Conservation (phyloP, 2,113 vertebrate genomes). For the Xenopus borealis region DNA sequence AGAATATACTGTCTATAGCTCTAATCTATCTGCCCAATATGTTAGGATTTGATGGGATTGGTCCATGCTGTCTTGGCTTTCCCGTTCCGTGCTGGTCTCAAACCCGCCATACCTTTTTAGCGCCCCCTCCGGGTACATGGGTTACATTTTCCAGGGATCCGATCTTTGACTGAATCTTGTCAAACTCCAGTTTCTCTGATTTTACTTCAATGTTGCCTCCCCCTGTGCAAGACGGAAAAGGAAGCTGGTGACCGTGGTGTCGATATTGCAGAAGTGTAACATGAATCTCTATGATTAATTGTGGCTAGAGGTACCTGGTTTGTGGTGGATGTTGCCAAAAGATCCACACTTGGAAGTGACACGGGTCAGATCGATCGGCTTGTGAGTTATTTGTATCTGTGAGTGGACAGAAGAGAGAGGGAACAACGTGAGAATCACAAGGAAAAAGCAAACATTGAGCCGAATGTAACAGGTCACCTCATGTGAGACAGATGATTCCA, state of each 20-base stretch:
- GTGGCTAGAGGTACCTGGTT: slow-evolving; percentile 74
- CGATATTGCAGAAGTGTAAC: no score
- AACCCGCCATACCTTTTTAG: slow-evolving; percentile 73
- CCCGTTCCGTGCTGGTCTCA: not conserved
- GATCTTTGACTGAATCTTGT: slow-evolving; percentile 90
- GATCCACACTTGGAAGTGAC: slow-evolving; percentile 93
- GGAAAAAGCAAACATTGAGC: no score
- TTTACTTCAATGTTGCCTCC: slow-evolving; percentile 94
- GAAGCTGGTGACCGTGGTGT: not conserved
- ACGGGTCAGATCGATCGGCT: slow-evolving; percentile 90
- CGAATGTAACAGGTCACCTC: no score
- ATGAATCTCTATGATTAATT: no score
- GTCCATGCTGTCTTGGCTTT: not conserved
- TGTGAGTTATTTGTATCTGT: slow-evolving; percentile 94
- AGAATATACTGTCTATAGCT: no score
- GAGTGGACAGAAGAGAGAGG: not conserved
- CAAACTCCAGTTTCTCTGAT: slow-evolving; percentile 93
- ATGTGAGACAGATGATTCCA: no score
- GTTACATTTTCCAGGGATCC: slow-evolving; percentile 91
- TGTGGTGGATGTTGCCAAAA: slow-evolving; percentile 88
- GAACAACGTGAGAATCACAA: no score
- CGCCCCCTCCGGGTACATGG: slow-evolving; percentile 89
- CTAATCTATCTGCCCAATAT: no score
- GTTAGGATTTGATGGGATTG: no score
- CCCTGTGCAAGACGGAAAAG: slow-evolving; percentile 63